phyloP scores from a whole-genome alignment of 2,113 vertebrate genomes.

The Microcebus tavaratra region DNA sequence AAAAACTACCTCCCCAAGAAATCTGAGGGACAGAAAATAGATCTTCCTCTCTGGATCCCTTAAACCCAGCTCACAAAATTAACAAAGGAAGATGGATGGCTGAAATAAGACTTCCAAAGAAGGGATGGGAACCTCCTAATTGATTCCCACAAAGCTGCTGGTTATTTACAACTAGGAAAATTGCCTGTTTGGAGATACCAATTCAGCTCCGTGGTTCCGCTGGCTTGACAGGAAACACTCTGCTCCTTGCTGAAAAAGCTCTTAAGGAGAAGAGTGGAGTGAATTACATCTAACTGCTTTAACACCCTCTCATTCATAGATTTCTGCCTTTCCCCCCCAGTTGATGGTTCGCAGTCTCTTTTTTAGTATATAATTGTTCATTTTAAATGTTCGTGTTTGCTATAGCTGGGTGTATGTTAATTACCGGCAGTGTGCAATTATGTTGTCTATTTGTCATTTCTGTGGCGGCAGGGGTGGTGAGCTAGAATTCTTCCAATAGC shows the following conservation, averaged over 20 bases:
- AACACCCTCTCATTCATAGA: slow-evolving; percentile 43
- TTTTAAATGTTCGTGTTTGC: slow-evolving; percentile 65
- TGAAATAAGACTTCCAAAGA: slow-evolving; percentile 48
- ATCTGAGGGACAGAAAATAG: slow-evolving; percentile 1
- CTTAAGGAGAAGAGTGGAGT: not conserved
- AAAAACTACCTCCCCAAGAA: not conserved
- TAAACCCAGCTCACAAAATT: not conserved
- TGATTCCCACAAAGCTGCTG: slow-evolving; percentile 53
- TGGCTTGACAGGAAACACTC: not conserved
- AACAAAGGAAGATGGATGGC: slow-evolving; percentile 58
- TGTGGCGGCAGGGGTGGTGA: not conserved
- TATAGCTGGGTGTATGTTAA: slow-evolving; percentile 65
- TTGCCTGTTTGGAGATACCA: slow-evolving; percentile 49
- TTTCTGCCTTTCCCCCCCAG: not conserved
- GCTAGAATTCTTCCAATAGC: slow-evolving; percentile 5
- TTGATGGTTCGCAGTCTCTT: slow-evolving; percentile 2
- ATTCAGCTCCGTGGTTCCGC: not conserved
- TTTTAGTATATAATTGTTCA: slow-evolving; percentile 67
- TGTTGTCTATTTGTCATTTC: slow-evolving; percentile 65
- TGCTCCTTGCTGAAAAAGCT: not conserved
- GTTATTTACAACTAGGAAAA: slow-evolving; percentile 68
- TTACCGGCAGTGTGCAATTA: slow-evolving; percentile 68
- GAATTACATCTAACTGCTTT: slow-evolving; percentile 15
- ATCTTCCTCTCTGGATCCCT: slow-evolving; percentile 31
- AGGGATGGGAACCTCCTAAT: slow-evolving; percentile 48